These are phyloP conservation scores for Bombus affinis DNA, from an alignment of 1,140 invertebrate genomes.

Conservation along the genomic window DNA sequence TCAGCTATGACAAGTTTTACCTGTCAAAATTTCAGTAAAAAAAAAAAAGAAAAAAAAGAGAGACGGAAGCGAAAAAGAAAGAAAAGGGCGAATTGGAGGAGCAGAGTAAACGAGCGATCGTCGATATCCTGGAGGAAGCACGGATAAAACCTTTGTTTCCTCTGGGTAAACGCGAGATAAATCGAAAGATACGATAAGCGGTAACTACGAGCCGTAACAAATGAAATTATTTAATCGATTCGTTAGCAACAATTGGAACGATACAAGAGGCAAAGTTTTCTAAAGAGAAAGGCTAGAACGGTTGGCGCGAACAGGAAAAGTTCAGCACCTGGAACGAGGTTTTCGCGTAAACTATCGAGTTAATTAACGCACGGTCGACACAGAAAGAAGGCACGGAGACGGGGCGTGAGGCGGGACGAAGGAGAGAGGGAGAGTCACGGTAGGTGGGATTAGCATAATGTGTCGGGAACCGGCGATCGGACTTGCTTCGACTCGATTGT, in stretches of 20 bases:
- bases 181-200: background rate
- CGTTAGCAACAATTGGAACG: background rate
- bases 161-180: background rate
- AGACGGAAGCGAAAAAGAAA: too few relatives aligned
- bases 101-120: too few relatives aligned
- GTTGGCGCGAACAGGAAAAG: background rate
- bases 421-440: background rate
- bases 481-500: slow-evolving; percentile 21
- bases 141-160: background rate
- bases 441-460: slow-evolving; percentile 61
- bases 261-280: background rate
- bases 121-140: background rate
- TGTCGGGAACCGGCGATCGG: slow-evolving; percentile 29
- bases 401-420: background rate
- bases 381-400: background rate
- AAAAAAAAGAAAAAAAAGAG: too few relatives aligned
- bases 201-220: background rate
- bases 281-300: background rate
- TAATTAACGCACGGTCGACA: background rate
- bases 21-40: background rate
- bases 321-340: background rate
- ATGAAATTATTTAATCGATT: background rate
- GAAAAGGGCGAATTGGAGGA: background rate
- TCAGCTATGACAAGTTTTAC: background rate
- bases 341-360: background rate